Evolutionary conservation across 2,888 invertebrate species (phyloP).

Genomic region (Ormyrus labotus): DNA sequence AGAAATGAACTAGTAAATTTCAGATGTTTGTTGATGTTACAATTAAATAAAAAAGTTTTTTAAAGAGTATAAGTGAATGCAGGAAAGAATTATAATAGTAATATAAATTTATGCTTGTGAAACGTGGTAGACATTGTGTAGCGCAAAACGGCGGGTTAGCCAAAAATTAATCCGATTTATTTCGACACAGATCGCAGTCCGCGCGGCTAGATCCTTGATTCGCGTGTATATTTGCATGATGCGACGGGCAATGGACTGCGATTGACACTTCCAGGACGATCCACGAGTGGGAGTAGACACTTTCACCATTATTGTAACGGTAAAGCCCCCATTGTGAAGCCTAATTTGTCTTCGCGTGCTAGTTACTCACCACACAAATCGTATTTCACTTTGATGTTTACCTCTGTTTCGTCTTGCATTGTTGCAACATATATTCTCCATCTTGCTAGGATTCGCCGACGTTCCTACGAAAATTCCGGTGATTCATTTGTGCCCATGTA

Average conservation of each 20-base stretch:
- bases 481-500: conserved; percentile 4
- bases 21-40: too few species aligned
- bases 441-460: neutral
- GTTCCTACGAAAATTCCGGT: conserved; percentile 7
- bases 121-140: too few species aligned
- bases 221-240: conserved; percentile 15
- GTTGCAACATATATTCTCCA: neutral
- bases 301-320: conserved; percentile 72
- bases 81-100: too few species aligned
- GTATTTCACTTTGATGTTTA: neutral
- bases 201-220: conserved; percentile 2
- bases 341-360: conserved; percentile 66
- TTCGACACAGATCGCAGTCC: neutral
- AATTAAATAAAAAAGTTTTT: too few species aligned
- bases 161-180: conserved; percentile 13
- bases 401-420: neutral
- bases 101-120: too few species aligned
- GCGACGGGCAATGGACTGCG: conserved; percentile 37
- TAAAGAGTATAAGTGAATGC: too few species aligned
- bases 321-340: conserved; percentile 62
- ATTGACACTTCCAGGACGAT: conserved; percentile 58
- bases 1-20: too few species aligned
- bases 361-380: neutral
- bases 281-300: conserved; percentile 58
- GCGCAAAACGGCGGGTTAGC: neutral